A percentile compares a stretch with the other conserved stretches of the same genome.
Evolutionary conservation across 64 coral and sea anemone species (phyloP).

Genomic region (Porites lutea): DNA sequence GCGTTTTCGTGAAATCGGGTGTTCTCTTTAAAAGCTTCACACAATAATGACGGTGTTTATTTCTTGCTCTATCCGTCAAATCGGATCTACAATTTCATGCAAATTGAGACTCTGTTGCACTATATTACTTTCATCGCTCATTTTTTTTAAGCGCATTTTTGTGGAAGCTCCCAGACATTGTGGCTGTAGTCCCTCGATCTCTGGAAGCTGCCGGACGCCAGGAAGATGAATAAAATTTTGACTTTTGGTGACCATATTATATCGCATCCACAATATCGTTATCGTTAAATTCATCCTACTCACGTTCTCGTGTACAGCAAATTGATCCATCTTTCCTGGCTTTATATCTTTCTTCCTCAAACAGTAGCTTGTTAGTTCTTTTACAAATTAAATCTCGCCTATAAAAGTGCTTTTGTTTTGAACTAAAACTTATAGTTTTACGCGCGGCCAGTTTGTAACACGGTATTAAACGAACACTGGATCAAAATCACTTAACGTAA

Average conservation of each 20-base stretch:
- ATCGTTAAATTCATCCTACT: background rate
- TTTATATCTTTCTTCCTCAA: background rate
- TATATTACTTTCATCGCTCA: conserved; percentile 11
- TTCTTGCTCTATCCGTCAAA: background rate
- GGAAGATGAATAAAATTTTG: background rate
- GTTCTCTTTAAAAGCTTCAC: background rate
- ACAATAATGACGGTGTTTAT: conserved; percentile 29
- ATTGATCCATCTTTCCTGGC: background rate
- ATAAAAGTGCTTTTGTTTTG: background rate
- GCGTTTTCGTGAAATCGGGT: background rate
- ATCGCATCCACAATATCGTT: background rate
- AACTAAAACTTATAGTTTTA: background rate
- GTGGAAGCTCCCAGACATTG: conserved; percentile 8
- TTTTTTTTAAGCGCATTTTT: background rate
- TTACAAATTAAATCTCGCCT: background rate
- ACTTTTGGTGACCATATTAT: background rate
- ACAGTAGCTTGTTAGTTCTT: background rate
- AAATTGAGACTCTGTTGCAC: background rate
- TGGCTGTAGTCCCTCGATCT: background rate
- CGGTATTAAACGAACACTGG: too few relatives aligned
- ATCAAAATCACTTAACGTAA: background rate
- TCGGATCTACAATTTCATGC: conserved; percentile 14
- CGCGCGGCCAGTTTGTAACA: background rate
- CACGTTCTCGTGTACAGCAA: background rate
- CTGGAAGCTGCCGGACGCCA: background rate